A percentile compares a stretch with the other conserved stretches of the same genome.
These are phyloP conservation scores for Lasiommata megera DNA, from an alignment of 2,888 invertebrate species.

Conservation along the genomic window DNA sequence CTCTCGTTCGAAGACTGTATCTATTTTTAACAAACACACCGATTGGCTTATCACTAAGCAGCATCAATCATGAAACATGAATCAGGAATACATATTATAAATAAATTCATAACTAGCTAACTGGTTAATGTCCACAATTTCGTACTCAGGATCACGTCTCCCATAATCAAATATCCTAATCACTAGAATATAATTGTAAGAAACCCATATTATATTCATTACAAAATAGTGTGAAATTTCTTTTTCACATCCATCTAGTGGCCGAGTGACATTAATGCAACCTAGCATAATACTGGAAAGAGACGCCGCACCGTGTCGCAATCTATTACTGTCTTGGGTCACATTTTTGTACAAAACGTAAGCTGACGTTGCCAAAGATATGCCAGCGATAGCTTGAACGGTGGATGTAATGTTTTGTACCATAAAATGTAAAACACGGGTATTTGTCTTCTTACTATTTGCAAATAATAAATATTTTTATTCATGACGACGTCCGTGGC, in stretches of 20 bases:
- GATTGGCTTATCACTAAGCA: no score
- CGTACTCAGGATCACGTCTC: no score
- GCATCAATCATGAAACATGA: no score
- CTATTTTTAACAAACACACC: no score
- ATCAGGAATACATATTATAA: no score
- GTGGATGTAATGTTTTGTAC: constrained; percentile 9
- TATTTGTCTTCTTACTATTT: not conserved
- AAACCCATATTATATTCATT: not conserved
- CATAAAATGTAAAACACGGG: constrained; percentile 3
- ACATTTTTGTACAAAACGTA: constrained; percentile 12
- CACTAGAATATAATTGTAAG: no score
- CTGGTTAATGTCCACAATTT: no score
- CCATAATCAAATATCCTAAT: no score
- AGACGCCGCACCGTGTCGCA: constrained; percentile 14
- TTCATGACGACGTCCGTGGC: no score
- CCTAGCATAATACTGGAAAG: constrained; percentile 16
- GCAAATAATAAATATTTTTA: not conserved
- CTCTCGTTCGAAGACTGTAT: no score
- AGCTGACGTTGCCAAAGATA: constrained; percentile 17
- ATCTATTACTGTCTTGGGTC: constrained; percentile 18
- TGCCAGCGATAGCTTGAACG: constrained; percentile 7
- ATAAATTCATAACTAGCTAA: no score
- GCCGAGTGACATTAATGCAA: constrained; percentile 18
- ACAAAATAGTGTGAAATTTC: constrained; percentile 6
- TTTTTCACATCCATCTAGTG: constrained; percentile 11